phyloP scores from a whole-genome alignment of 2,113 vertebrate genomes.

The Gasterosteus aculeatus region DNA sequence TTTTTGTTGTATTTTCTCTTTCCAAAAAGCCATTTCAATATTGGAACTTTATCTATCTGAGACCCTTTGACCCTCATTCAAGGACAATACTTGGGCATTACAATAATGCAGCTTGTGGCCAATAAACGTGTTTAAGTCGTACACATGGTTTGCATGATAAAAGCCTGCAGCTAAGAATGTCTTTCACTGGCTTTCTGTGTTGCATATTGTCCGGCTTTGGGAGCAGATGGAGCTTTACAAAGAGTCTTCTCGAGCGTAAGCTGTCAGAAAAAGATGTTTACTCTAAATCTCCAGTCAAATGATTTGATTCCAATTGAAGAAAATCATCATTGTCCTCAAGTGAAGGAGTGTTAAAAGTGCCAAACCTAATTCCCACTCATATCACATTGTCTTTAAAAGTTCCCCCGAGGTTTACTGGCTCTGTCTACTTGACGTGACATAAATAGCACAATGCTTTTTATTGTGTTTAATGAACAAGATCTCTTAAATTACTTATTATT shows the following conservation, averaged over 20 bases:
- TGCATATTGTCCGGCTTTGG: conserved; percentile 42
- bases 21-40: conserved; percentile 61
- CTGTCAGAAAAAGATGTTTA: conserved; percentile 25
- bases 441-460: too few relatives aligned
- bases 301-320: conserved; percentile 5
- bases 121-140: conserved; percentile 50
- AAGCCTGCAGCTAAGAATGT: conserved; percentile 41
- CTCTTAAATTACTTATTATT: too few relatives aligned
- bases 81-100: conserved; percentile 37
- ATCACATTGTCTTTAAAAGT: background rate
- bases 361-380: background rate
- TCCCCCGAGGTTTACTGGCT: too few relatives aligned
- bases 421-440: too few relatives aligned
- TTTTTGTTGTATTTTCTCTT: conserved; percentile 21
- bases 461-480: too few relatives aligned
- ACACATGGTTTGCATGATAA: conserved; percentile 63
- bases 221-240: conserved; percentile 41
- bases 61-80: conserved; percentile 69
- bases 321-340: background rate
- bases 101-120: conserved; percentile 57
- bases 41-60: conserved; percentile 69
- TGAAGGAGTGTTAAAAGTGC: background rate
- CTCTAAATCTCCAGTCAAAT: background rate
- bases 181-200: conserved; percentile 44
- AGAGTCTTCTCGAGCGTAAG: background rate